Base-by-base conservation (phyloP, 1,140 invertebrate genomes). In the Lycorma delicatula region DNA sequence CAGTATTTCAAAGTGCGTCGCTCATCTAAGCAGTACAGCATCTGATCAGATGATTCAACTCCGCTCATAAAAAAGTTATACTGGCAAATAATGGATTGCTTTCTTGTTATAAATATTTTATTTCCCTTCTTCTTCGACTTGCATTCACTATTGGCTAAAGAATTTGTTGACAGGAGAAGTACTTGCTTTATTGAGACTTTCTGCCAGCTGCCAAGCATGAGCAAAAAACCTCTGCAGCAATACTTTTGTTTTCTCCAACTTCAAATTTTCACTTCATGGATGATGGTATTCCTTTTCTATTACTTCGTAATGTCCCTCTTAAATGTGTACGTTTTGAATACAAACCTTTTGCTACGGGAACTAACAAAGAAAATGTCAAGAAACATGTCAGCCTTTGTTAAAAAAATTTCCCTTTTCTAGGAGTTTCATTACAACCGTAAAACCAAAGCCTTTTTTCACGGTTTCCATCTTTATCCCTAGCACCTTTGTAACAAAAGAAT, bases 11-110 rank as follows among this genome's bases (percentile, higher is more conserved):
- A 31, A 13, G 54, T 41, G 31, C 57, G 29, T 26, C 51, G 41
- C 54, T 64, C 57, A 55, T 64, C 63, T 4, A 64, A 64, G 25
- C 53, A 56, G 25, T 64, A 64, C 18, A 64, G n/a, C 63, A 64
- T 64, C 53, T 59, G 54, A 58, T 62, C 60, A 9, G 57, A 62
- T 52, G 49, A 46, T 47, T 62, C 60, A 22, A 60, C 50, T 20
- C 58, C 63, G 20, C 58, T 58, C 63, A 64, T 62, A 29, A 54
- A 62, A 23, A 41, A 18, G 52, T 64, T 64, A 26, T 58, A 64
- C 25, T 52, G 12, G 6, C 3, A 16, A 38, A 58, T 58, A 9
- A 50, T 51, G 25, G 25, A 22, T 23, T 47, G 36, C 26, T 26
- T 34, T 31, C n/a, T 22, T 1, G 23, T 50, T 51, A 23, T 41